Evolutionary conservation across 2,888 invertebrate genomes (phyloP).

Genomic region (Hirtodrosophila trivittata): DNA sequence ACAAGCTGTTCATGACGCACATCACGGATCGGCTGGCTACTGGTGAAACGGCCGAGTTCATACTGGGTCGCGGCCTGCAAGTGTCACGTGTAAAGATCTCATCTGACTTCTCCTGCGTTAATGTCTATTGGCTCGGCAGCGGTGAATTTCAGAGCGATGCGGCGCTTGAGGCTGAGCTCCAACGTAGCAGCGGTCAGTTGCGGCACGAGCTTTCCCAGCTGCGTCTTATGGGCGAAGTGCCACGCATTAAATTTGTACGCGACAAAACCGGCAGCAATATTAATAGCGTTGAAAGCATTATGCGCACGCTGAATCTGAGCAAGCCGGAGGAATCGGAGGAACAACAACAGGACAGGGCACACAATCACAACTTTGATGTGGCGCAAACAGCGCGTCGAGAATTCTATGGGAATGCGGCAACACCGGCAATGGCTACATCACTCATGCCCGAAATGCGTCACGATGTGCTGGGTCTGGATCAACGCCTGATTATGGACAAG

Average conservation of each 20-base stretch:
- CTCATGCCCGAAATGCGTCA: slow-evolving; percentile 88
- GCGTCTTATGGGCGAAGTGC: slow-evolving; percentile 90
- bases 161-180: slow-evolving; percentile 86
- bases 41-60: slow-evolving; percentile 86
- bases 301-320: slow-evolving; percentile 80
- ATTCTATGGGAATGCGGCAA: slow-evolving; percentile 55
- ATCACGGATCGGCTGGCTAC: slow-evolving; percentile 91
- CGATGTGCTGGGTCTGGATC: slow-evolving; percentile 89
- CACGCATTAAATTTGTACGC: slow-evolving; percentile 89
- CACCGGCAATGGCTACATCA: slow-evolving; percentile 75
- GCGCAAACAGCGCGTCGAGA: slow-evolving; percentile 37
- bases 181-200: slow-evolving; percentile 86
- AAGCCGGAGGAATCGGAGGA: slow-evolving; percentile 2
- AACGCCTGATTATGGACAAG: slow-evolving; percentile 86
- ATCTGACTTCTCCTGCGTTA: slow-evolving; percentile 87
- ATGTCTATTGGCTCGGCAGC: slow-evolving; percentile 90
- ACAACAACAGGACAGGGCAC: not conserved
- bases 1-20: slow-evolving; percentile 92
- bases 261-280: slow-evolving; percentile 86
- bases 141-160: slow-evolving; percentile 74
- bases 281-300: slow-evolving; percentile 86
- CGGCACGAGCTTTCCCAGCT: slow-evolving; percentile 90
- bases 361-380: slow-evolving; percentile 29
- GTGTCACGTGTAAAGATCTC: slow-evolving; percentile 89
- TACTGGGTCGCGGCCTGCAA: slow-evolving; percentile 88